These are phyloP conservation scores for Ctenomys sociabilis DNA, from an alignment of 2,113 vertebrate genomes.

Conservation along the genomic window DNA sequence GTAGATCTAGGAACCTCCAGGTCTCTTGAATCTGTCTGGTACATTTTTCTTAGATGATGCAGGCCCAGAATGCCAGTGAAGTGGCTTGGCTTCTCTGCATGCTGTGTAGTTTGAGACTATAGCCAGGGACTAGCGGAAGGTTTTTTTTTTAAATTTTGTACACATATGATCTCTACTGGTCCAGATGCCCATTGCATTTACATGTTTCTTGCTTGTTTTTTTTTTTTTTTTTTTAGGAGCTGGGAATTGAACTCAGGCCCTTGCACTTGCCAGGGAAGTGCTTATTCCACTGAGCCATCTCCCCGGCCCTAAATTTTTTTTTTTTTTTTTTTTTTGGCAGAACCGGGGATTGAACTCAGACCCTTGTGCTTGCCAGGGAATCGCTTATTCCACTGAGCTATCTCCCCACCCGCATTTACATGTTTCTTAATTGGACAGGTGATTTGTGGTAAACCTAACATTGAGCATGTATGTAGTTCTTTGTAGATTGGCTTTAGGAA, in stretches of 20 bases:
- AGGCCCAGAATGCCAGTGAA: no score
- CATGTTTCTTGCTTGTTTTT: background rate
- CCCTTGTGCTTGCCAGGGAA: no score
- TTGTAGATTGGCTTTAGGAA: background rate
- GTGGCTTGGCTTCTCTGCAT: background rate
- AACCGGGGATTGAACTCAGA: no score
- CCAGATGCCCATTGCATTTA: background rate
- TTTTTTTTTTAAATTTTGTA: background rate
- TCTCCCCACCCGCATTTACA: no score
- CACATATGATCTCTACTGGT: background rate
- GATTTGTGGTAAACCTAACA: background rate
- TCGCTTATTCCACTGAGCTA: no score
- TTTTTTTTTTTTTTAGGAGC: no score
- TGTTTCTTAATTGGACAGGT: background rate
- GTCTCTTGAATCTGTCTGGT: background rate
- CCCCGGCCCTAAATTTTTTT: no score
- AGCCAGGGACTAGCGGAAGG: background rate
- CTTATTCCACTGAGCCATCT: no score
- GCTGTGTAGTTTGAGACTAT: background rate
- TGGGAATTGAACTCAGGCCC: no score
- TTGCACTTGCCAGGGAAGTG: no score
- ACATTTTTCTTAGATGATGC: background rate
- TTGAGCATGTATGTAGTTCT: background rate
- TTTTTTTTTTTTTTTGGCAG: no score
- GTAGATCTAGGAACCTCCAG: background rate